Evolutionary conservation across 2,113 vertebrate species (phyloP), one percentile per base, ranked within the genome.

Genomic region (Indicator indicator): DNA sequence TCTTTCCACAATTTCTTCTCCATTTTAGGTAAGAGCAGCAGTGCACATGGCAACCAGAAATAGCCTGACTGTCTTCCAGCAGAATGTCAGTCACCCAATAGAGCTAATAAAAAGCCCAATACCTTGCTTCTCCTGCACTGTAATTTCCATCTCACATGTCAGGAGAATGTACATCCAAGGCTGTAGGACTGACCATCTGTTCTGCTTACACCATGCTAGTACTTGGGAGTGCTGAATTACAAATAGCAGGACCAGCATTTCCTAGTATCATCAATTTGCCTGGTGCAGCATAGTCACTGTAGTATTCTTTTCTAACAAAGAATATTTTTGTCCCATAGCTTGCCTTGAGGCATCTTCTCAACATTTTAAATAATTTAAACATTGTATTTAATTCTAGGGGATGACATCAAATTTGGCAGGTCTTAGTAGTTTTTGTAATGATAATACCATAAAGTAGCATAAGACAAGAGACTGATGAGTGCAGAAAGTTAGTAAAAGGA

Each of bases 151-250:
- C 70, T 89, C 52, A 8, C 44, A 15, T 15, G 10, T 89, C 89
- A 89, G 80, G 75, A 78, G 75, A 19, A 74, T 4, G 58, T 19
- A 42, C 9, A 0, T 79, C 86, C 81, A 42, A 78, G 40, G 83
- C 72, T 36, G 74, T 65, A 78, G 88, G 91, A 62, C 64, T 32
- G 73, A 71, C 94, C 95, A 95, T 96, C 93, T 95, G 92, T 59
- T 94, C 87, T 83, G 65, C 83, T 83, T 71, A 48, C 81, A 62
- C n/a, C 5, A 5, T 18, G 52, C 80, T 75, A 23, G 1, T 92
- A 3, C 54, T 76, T 67, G 70, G 48, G 64, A 75, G 33, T 2
- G 6, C 36, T 88, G 60, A 75, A 55, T 90, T 79, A 59, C 76
- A 28, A 83, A 40, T 6, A 71, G 48, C 48, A 62, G 86, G 28